These are phyloP conservation scores for Metopolophium dirhodum DNA, from an alignment of 1,140 invertebrate genomes.

Conservation along the genomic window DNA sequence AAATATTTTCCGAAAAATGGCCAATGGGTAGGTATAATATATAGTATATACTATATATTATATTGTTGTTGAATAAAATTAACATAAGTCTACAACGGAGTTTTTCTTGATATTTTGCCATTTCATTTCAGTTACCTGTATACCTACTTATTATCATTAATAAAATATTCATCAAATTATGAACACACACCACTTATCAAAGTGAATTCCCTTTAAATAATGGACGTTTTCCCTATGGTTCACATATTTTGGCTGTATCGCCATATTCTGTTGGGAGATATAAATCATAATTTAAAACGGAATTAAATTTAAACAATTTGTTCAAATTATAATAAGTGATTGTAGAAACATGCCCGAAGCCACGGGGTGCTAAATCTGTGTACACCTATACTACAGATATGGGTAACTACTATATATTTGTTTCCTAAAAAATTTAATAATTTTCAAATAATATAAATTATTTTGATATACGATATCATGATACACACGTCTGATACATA, in stretches of 20 bases:
- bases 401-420: background rate
- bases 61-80: slow-evolving; percentile 1
- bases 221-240: background rate
- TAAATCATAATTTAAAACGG: background rate
- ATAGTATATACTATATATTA: background rate
- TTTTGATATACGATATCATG: no score
- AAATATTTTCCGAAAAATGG: background rate
- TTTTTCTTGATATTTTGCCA: background rate
- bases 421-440: background rate
- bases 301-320: background rate
- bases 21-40: background rate
- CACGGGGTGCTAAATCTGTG: background rate
- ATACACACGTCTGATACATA: background rate
- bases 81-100: background rate
- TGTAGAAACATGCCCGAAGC: background rate
- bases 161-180: background rate
- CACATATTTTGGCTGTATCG: background rate
- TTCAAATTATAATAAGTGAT: background rate
- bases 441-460: background rate
- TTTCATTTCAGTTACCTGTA: background rate
- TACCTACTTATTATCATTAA: background rate
- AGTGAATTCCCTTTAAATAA: background rate
- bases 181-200: background rate
- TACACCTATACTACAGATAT: background rate
- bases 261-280: background rate